phyloP scores from a whole-genome alignment of 2,888 invertebrate genomes.

The Pyrrhia umbra region DNA sequence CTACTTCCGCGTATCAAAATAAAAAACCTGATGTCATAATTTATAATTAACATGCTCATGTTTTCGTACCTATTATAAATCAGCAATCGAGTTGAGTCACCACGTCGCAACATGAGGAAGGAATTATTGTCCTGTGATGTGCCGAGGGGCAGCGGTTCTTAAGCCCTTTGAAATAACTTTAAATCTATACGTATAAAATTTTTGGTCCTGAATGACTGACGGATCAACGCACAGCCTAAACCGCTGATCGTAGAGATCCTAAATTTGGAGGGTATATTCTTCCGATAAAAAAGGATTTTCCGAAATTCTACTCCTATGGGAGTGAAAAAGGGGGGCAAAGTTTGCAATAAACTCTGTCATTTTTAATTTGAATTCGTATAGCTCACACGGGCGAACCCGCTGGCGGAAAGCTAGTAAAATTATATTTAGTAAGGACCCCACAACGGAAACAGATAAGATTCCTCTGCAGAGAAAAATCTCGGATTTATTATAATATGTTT shows the following conservation, averaged over 20 bases:
- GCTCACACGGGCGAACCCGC: too few relatives aligned
- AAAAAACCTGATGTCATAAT: slow-evolving; percentile 52
- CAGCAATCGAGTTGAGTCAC: slow-evolving; percentile 40
- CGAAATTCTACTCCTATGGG: too few relatives aligned
- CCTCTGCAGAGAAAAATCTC: not conserved
- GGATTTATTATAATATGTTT: not conserved
- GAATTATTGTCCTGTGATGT: slow-evolving; percentile 35
- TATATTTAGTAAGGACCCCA: not conserved
- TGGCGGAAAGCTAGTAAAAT: too few relatives aligned
- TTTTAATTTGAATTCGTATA: too few relatives aligned
- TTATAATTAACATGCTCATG: slow-evolving; percentile 54
- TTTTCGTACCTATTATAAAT: slow-evolving; percentile 46
- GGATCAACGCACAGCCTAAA: too few relatives aligned
- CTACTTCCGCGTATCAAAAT: slow-evolving; percentile 50
- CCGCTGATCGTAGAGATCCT: too few relatives aligned
- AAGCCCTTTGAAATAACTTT: slow-evolving; percentile 4
- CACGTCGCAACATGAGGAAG: slow-evolving; percentile 23
- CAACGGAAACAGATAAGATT: not conserved
- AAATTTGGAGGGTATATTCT: too few relatives aligned
- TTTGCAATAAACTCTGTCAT: too few relatives aligned
- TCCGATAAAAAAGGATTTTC: too few relatives aligned
- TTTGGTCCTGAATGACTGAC: too few relatives aligned
- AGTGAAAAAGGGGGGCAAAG: too few relatives aligned
- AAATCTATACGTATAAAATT: too few relatives aligned
- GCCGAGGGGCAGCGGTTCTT: slow-evolving; percentile 44